A percentile compares a stretch with the other conserved stretches of the same genome.
Evolutionary conservation across 2,888 invertebrate species (phyloP).

Genomic region (Prosapia bicincta): DNA sequence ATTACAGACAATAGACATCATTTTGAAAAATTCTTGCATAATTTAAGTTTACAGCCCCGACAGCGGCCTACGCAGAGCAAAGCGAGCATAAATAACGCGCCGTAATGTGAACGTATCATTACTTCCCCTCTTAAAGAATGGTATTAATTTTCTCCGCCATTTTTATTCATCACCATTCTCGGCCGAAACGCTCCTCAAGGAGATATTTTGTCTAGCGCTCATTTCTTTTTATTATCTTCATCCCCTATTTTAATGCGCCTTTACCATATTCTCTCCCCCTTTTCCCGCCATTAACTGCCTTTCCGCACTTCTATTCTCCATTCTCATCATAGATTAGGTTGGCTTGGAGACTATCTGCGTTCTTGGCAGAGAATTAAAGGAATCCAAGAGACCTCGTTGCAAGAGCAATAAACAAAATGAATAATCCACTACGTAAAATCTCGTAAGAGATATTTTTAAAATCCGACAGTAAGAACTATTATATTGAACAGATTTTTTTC

Average conservation of each 20-base stretch:
- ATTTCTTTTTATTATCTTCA: not conserved
- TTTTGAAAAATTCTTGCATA: no score
- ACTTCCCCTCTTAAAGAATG: not conserved
- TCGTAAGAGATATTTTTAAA: no score
- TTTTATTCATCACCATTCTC: not conserved
- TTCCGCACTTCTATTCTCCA: not conserved
- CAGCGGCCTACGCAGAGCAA: not conserved
- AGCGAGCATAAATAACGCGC: not conserved
- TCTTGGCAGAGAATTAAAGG: no score
- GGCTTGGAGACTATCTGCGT: not conserved
- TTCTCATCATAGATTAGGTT: not conserved
- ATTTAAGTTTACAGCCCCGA: no score
- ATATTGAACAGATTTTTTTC: no score
- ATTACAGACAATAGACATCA: no score
- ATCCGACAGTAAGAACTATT: no score
- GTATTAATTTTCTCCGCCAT: constrained; percentile 1
- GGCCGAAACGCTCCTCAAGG: not conserved
- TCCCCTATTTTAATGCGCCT: not conserved
- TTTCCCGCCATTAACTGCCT: not conserved
- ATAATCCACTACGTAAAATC: no score
- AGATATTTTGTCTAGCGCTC: not conserved
- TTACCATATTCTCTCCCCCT: not conserved
- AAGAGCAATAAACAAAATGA: no score
- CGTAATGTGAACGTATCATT: not conserved
- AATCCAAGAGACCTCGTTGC: no score